Percentiles rank a stretch among this genome's conserved stretches.
Conservation (phyloP, 1,140 invertebrate species). For the Pseudomyrmex concolor region DNA sequence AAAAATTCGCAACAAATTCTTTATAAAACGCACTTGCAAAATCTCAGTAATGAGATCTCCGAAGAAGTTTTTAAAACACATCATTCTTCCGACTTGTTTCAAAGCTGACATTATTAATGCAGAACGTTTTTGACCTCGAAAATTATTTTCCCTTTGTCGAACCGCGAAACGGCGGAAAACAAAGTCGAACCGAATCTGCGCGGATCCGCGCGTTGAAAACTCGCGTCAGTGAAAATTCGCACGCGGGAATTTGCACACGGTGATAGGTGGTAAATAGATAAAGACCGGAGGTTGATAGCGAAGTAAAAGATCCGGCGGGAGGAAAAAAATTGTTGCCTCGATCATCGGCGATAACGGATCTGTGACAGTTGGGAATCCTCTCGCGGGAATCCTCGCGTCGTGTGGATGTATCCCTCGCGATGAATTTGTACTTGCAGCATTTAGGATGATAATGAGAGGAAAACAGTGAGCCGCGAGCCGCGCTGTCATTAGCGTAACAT, state of each 20-base stretch:
- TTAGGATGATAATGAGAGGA: constrained; percentile 56
- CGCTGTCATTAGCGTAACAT: constrained; percentile 42
- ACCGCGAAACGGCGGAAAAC: too few relatives aligned
- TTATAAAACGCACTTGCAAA: too few relatives aligned
- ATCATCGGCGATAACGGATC: constrained; percentile 51
- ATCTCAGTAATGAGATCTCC: too few relatives aligned
- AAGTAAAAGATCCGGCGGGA: constrained; percentile 47
- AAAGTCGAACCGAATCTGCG: neutral
- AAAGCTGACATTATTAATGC: too few relatives aligned
- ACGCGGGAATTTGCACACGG: neutral
- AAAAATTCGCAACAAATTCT: too few relatives aligned
- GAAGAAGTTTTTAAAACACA: too few relatives aligned
- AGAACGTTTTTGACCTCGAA: too few relatives aligned
- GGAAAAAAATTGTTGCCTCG: constrained; percentile 43
- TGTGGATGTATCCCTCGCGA: constrained; percentile 10
- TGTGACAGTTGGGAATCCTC: constrained; percentile 44
- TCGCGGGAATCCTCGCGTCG: too few relatives aligned
- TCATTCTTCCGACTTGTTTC: too few relatives aligned
- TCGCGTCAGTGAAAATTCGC: constrained; percentile 28
- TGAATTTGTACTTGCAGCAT: constrained; percentile 48
- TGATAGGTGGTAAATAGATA: constrained; percentile 54
- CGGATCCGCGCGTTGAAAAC: neutral
- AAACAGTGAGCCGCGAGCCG: constrained; percentile 27
- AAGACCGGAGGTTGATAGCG: constrained; percentile 53
- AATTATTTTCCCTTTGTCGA: too few relatives aligned